Conservation (phyloP, 2,113 vertebrate species). For the Sarotherodon lohbergeri region DNA sequence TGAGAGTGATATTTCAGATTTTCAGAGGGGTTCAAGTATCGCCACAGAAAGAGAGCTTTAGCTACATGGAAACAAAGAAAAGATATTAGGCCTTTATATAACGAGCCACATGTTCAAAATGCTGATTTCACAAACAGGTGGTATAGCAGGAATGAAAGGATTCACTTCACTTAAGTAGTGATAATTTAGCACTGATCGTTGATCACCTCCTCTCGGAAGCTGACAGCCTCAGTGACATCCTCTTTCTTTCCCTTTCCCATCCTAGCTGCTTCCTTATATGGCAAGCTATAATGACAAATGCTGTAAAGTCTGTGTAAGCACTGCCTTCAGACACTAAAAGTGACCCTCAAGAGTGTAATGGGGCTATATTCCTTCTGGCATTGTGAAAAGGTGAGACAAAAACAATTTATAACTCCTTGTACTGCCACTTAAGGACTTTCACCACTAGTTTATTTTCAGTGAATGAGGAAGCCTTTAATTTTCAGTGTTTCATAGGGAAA, state of each 20-base stretch:
- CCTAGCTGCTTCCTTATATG: constrained; percentile 79
- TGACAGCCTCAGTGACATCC: constrained; percentile 75
- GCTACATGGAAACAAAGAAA: not conserved
- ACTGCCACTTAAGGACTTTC: constrained; percentile 46
- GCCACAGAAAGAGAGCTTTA: not conserved
- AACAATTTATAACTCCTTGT: constrained; percentile 65
- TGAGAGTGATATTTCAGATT: not conserved
- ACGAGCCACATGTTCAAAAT: not conserved
- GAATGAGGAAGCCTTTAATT: constrained; percentile 51
- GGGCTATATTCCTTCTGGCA: constrained; percentile 80
- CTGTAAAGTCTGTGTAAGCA: constrained; percentile 85
- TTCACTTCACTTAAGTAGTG: constrained; percentile 36
- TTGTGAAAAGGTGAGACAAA: constrained; percentile 69
- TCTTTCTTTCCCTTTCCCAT: constrained; percentile 80
- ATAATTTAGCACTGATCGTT: constrained; percentile 72
- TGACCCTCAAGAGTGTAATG: constrained; percentile 73
- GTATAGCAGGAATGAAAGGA: not conserved
- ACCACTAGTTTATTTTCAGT: constrained; percentile 44
- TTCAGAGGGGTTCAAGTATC: not conserved
- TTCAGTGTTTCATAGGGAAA: constrained; percentile 31
- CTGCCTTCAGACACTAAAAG: constrained; percentile 71
- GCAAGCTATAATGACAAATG: constrained; percentile 85
- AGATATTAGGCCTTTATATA: not conserved
- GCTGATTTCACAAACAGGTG: constrained; percentile 28
- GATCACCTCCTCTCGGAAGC: constrained; percentile 65